Conservation (phyloP, 2,797 vertebrate species). For the Enteromius thamalakanensis region DNA sequence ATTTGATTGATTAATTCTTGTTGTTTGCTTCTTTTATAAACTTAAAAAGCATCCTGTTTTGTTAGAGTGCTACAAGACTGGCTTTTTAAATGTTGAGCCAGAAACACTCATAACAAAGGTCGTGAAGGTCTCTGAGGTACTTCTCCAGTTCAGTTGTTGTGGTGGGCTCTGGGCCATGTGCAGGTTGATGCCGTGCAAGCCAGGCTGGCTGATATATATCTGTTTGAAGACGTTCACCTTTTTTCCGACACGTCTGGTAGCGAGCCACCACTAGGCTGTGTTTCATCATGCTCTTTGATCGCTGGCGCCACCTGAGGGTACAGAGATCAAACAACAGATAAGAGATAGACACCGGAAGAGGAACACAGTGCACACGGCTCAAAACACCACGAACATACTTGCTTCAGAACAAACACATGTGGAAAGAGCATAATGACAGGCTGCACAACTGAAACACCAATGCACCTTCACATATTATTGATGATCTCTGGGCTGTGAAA, state of each 20-base stretch:
- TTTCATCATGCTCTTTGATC: slow-evolving; percentile 90
- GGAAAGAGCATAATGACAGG: not conserved
- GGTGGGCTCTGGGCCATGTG: slow-evolving; percentile 81
- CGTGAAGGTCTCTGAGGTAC: not conserved
- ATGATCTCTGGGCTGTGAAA: not conserved
- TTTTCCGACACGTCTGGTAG: slow-evolving; percentile 80
- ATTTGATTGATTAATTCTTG: not conserved
- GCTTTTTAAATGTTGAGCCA: not conserved
- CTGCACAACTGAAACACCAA: not conserved
- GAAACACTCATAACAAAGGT: not conserved
- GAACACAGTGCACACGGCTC: not conserved
- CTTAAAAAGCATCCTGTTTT: not conserved
- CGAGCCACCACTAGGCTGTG: slow-evolving; percentile 84
- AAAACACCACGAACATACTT: not conserved
- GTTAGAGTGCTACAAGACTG: not conserved
- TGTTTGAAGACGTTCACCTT: slow-evolving; percentile 88
- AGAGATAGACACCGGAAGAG: slow-evolving; percentile 15
- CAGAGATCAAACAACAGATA: slow-evolving; percentile 51
- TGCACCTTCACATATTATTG: not conserved
- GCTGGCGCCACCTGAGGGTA: slow-evolving; percentile 79
- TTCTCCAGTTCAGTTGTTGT: slow-evolving; percentile 6
- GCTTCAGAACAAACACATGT: not conserved
- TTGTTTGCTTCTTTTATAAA: not conserved
- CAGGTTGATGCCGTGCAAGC: slow-evolving; percentile 84
- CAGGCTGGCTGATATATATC: slow-evolving; percentile 83